Percentiles rank a stretch among this genome's conserved stretches.
Conservation (phyloP, 2,113 vertebrate species). For the Clarias batrachus region DNA sequence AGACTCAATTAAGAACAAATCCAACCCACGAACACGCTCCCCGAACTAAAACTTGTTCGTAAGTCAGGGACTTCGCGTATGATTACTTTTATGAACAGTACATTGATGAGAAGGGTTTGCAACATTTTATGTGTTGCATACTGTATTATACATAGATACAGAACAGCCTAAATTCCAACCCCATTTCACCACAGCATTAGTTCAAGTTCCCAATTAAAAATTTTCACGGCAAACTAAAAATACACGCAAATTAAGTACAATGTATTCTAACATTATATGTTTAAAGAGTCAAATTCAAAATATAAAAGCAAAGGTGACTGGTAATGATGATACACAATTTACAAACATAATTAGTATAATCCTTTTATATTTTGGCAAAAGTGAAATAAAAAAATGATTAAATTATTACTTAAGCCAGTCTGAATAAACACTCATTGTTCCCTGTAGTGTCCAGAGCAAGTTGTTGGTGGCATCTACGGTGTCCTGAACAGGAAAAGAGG, state of each 20-base stretch:
- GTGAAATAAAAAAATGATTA: background rate
- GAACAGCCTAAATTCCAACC: background rate
- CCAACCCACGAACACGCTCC: too few species aligned
- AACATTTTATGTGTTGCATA: background rate
- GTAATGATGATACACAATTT: background rate
- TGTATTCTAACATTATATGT: too few species aligned
- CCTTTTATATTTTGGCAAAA: background rate
- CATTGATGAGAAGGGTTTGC: background rate
- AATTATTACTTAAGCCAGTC: background rate
- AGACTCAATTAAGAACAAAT: too few species aligned
- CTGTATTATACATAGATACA: background rate
- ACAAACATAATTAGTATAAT: background rate
- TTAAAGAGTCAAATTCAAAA: too few species aligned
- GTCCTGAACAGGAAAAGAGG: conserved; percentile 69
- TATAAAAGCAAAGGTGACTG: too few species aligned
- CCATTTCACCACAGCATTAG: background rate
- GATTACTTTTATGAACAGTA: background rate
- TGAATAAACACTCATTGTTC: background rate
- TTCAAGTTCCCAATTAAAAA: background rate
- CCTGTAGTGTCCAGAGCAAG: conserved; percentile 63
- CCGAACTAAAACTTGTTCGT: too few species aligned
- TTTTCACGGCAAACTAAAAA: background rate
- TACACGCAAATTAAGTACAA: background rate
- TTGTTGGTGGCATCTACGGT: conserved; percentile 64
- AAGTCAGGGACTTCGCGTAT: too few species aligned